phyloP scores from a whole-genome alignment of 2,113 vertebrate genomes.

The Penelope pileata region DNA sequence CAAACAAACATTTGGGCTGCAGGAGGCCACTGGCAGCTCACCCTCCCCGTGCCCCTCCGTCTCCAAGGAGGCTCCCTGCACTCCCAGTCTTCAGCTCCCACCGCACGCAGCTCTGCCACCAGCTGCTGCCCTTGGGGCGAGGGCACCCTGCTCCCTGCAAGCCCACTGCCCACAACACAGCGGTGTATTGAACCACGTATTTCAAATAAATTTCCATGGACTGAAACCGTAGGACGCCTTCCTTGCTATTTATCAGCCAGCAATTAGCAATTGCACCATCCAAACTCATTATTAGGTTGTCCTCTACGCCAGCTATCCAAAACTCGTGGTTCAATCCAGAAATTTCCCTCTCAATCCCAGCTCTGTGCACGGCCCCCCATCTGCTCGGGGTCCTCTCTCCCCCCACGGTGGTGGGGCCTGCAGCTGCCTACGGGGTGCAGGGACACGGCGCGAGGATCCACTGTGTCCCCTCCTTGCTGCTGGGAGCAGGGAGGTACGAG shows the following conservation, averaged over 20 bases:
- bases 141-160: slow-evolving; percentile 9
- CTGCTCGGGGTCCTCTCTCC: background rate
- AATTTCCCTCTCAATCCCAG: background rate
- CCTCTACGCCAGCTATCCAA: slow-evolving; percentile 16
- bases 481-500: background rate
- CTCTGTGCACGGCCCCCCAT: background rate
- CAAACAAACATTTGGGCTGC: background rate
- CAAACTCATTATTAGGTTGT: slow-evolving; percentile 2
- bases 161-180: background rate
- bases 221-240: slow-evolving; percentile 27
- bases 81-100: background rate
- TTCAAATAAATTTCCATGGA: slow-evolving; percentile 42
- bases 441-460: background rate
- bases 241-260: slow-evolving; percentile 46
- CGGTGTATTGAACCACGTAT: slow-evolving; percentile 1
- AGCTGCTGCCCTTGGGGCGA: slow-evolving; percentile 16
- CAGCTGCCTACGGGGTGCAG: background rate
- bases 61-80: background rate
- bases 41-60: background rate
- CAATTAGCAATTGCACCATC: slow-evolving; percentile 53
- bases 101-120: background rate
- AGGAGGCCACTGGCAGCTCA: background rate
- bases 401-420: background rate
- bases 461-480: background rate
- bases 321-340: background rate